Conservation (phyloP, 2,113 vertebrate species). For the Cervus canadensis region DNA sequence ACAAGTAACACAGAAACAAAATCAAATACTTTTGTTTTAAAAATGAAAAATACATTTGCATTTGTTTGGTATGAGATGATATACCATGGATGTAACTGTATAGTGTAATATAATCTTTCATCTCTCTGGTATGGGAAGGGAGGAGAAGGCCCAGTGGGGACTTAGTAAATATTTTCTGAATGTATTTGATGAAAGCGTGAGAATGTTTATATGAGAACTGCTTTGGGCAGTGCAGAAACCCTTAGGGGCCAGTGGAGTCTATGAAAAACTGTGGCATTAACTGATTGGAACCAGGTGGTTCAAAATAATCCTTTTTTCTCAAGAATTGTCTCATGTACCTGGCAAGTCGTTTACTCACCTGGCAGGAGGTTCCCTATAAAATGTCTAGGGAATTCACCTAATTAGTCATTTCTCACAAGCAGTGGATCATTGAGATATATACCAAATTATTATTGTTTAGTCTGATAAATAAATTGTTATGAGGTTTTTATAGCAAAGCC, state of each 20-base stretch:
- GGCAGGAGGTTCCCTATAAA: not conserved
- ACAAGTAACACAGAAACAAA: not conserved
- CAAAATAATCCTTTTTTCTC: not conserved
- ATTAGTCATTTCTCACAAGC: not conserved
- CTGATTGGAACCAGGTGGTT: not conserved
- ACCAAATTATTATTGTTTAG: not conserved
- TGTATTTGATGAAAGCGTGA: not conserved
- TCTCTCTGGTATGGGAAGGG: not conserved
- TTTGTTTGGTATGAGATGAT: not conserved
- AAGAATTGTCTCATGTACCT: not conserved
- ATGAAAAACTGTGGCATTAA: not conserved
- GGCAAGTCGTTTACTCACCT: not conserved
- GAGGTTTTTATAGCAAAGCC: not conserved
- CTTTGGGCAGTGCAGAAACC: not conserved
- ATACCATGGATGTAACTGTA: not conserved
- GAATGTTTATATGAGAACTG: not conserved
- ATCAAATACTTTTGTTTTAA: constrained; percentile 30
- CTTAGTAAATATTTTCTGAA: not conserved
- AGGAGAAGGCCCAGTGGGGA: not conserved
- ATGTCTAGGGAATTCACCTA: not conserved
- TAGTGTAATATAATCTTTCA: not conserved
- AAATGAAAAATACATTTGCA: not conserved
- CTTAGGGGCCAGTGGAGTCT: not conserved
- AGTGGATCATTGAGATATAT: not conserved
- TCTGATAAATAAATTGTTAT: not conserved